phyloP scores from a whole-genome alignment of 1,140 invertebrate genomes.

The Drosophila pruinosa region DNA sequence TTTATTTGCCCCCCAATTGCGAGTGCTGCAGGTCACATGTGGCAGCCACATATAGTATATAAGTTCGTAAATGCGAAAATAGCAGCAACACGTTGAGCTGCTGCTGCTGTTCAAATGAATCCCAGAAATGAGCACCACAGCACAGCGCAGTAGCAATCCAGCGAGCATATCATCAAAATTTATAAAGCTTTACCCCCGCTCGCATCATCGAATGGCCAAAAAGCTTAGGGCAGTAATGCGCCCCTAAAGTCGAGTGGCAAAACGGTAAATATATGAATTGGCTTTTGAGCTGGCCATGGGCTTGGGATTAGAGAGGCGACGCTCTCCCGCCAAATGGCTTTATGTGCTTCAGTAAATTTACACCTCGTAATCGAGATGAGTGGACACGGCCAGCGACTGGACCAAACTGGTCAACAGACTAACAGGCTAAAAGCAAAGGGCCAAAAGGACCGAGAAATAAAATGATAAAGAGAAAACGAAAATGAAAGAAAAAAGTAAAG shows the following conservation, averaged over 20 bases:
- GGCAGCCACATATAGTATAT: conserved; percentile 8
- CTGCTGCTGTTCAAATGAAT: conserved; percentile 36
- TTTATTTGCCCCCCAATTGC: not conserved
- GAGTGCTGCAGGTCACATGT: not conserved
- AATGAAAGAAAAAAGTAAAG: conserved; percentile 15
- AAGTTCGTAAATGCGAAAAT: conserved; percentile 34
- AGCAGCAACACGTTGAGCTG: conserved; percentile 59
- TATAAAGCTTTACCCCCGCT: conserved; percentile 59
- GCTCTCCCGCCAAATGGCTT: conserved; percentile 65
- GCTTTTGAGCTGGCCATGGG: conserved; percentile 63
- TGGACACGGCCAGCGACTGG: conserved; percentile 41
- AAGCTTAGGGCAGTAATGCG: conserved; percentile 73
- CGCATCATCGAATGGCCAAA: conserved; percentile 54
- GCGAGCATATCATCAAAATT: conserved; percentile 60
- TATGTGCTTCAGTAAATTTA: conserved; percentile 80
- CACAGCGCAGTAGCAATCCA: conserved; percentile 14
- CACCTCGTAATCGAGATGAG: conserved; percentile 81
- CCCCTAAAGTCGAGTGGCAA: conserved; percentile 53
- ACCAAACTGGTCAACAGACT: not conserved
- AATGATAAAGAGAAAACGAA: not conserved
- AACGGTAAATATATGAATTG: conserved; percentile 80
- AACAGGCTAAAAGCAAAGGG: not conserved
- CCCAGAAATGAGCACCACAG: conserved; percentile 48
- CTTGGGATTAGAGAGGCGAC: conserved; percentile 32
- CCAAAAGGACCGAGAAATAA: conserved; percentile 11